phyloP scores from a whole-genome alignment of 2,797 vertebrate species.

The Typhlichthys eigenmanni region DNA sequence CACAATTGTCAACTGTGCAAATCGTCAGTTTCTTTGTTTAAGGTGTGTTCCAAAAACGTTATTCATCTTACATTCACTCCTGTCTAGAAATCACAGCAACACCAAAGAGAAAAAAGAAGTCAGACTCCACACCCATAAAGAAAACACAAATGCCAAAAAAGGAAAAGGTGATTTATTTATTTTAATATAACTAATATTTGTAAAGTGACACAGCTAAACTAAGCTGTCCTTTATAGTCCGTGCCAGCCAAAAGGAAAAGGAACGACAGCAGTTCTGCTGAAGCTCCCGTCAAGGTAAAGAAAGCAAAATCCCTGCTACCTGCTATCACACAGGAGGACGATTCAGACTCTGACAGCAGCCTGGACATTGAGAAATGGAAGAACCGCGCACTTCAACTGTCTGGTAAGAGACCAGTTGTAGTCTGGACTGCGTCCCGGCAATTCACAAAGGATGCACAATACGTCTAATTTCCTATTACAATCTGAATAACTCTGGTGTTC shows the following conservation, averaged over 20 bases:
- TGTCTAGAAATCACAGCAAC: no score
- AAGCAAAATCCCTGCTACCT: slow-evolving; percentile 28
- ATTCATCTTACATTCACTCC: no score
- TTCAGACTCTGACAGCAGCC: slow-evolving; percentile 80
- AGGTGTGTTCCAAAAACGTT: no score
- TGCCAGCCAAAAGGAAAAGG: slow-evolving; percentile 51
- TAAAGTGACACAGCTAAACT: not conserved
- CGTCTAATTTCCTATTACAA: no score
- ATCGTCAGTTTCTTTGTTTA: no score
- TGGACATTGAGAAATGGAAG: slow-evolving; percentile 82
- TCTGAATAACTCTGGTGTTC: no score
- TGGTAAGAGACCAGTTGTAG: slow-evolving; percentile 48
- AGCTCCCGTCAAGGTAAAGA: slow-evolving; percentile 38
- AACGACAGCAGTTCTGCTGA: slow-evolving; percentile 23
- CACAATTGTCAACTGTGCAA: no score
- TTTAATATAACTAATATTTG: not conserved
- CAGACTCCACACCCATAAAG: not conserved
- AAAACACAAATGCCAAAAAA: not conserved
- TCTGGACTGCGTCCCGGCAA: no score
- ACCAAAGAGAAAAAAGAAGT: not conserved
- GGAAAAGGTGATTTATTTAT: slow-evolving; percentile 39
- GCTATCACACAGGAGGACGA: slow-evolving; percentile 30
- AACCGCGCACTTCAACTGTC: slow-evolving; percentile 60
- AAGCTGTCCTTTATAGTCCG: slow-evolving; percentile 16
- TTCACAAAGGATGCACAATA: no score